These are phyloP conservation scores for Hydrolagus affinis DNA, from an alignment of 2,113 vertebrate species.

Conservation along the genomic window DNA sequence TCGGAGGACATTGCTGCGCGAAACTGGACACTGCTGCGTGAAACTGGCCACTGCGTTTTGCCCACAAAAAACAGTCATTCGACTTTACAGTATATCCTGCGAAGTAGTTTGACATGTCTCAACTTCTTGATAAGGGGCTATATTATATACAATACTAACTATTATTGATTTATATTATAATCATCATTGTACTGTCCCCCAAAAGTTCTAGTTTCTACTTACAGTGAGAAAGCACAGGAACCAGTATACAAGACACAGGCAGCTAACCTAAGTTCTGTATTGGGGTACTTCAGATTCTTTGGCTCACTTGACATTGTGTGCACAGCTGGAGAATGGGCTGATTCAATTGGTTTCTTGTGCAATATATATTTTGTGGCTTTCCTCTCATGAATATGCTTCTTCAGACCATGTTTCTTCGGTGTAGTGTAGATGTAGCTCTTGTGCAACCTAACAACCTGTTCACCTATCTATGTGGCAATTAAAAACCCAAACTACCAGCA, in stretches of 20 bases:
- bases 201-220: not conserved
- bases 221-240: not conserved
- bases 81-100: too few relatives aligned
- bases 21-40: too few relatives aligned
- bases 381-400: not conserved
- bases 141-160: too few relatives aligned
- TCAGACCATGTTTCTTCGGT: not conserved
- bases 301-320: not conserved
- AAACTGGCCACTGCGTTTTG: too few relatives aligned
- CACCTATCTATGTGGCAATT: not conserved
- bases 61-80: too few relatives aligned
- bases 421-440: not conserved
- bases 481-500: not conserved
- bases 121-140: too few relatives aligned
- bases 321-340: too few relatives aligned
- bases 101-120: too few relatives aligned
- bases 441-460: not conserved
- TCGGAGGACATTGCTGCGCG: too few relatives aligned
- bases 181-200: not conserved
- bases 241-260: not conserved
- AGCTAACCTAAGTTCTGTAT: not conserved
- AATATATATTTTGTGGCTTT: not conserved
- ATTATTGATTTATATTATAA: not conserved
- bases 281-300: not conserved
- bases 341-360: not conserved